Conservation (phyloP, 2,113 vertebrate genomes). For the Strigops habroptila region DNA sequence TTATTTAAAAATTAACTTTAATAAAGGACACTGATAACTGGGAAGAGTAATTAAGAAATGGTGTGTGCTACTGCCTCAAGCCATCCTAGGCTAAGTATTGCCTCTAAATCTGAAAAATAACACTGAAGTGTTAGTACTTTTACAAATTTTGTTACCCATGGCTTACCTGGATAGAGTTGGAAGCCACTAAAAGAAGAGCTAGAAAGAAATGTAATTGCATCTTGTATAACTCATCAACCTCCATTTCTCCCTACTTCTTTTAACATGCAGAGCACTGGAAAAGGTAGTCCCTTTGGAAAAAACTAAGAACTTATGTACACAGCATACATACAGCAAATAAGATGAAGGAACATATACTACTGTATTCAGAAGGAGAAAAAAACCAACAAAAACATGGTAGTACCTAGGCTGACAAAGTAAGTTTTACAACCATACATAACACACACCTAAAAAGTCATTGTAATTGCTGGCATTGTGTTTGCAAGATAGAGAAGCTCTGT, state of each 20-base stretch:
- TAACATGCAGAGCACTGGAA: not conserved
- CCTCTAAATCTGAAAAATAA: not conserved
- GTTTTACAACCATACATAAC: not conserved
- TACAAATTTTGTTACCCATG: not conserved
- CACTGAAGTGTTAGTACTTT: not conserved
- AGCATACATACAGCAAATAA: not conserved
- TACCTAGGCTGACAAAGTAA: constrained; percentile 8
- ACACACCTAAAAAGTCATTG: constrained; percentile 1
- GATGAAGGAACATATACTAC: not conserved
- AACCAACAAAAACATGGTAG: not conserved
- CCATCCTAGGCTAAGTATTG: not conserved
- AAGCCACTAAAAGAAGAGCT: not conserved
- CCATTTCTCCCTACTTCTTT: not conserved
- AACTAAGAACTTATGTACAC: not conserved
- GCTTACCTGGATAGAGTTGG: not conserved
- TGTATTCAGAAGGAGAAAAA: not conserved
- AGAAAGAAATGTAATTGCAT: not conserved
- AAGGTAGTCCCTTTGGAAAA: not conserved
- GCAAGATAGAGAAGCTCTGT: not conserved
- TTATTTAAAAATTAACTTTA: not conserved
- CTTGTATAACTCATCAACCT: not conserved
- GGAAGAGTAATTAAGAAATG: not conserved
- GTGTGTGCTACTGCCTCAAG: not conserved
- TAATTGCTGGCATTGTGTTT: not conserved
- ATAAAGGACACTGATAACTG: not conserved